A percentile compares a stretch with the other conserved stretches of the same genome.
Evolutionary conservation across 64 coral and sea anemone genomes (phyloP).

Genomic region (Hydrozoanthus tunicans): DNA sequence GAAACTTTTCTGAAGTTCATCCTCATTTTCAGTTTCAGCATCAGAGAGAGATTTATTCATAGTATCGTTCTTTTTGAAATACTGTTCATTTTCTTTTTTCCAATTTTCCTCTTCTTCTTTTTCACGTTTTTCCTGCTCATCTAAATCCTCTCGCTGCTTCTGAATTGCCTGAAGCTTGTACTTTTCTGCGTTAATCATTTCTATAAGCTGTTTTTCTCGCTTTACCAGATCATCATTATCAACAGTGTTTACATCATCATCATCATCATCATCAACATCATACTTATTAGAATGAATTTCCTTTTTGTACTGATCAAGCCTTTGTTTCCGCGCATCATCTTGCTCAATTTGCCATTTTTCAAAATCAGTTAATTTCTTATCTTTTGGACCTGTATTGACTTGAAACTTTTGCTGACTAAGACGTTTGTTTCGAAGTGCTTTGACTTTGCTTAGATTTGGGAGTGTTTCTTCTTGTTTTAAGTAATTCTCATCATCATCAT

Average conservation of each 20-base stretch:
- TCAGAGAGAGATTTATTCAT: not conserved
- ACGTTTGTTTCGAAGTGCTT: slow-evolving; percentile 67
- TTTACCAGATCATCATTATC: slow-evolving; percentile 54
- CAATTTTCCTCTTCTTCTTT: slow-evolving; percentile 39
- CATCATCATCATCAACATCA: slow-evolving; percentile 14
- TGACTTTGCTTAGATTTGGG: slow-evolving; percentile 70
- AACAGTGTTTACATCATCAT: not conserved
- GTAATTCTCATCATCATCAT: slow-evolving; percentile 1
- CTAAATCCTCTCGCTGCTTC: slow-evolving; percentile 71
- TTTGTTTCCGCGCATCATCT: slow-evolving; percentile 60
- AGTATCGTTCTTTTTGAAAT: not conserved
- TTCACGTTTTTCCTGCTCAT: slow-evolving; percentile 61
- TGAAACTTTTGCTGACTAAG: slow-evolving; percentile 66
- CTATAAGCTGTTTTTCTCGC: slow-evolving; percentile 74
- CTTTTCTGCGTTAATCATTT: slow-evolving; percentile 84
- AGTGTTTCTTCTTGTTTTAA: slow-evolving; percentile 28
- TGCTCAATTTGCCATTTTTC: slow-evolving; percentile 89
- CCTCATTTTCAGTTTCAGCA: slow-evolving; percentile 2
- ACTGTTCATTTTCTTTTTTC: slow-evolving; percentile 56
- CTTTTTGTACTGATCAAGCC: slow-evolving; percentile 63
- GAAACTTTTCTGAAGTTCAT: not conserved
- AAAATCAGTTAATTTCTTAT: slow-evolving; percentile 77
- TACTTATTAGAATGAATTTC: not conserved
- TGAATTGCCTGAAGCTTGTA: slow-evolving; percentile 67
- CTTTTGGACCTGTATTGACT: not conserved